phyloP scores from a whole-genome alignment of 2,113 vertebrate genomes.

The Megaleporinus macrocephalus region DNA sequence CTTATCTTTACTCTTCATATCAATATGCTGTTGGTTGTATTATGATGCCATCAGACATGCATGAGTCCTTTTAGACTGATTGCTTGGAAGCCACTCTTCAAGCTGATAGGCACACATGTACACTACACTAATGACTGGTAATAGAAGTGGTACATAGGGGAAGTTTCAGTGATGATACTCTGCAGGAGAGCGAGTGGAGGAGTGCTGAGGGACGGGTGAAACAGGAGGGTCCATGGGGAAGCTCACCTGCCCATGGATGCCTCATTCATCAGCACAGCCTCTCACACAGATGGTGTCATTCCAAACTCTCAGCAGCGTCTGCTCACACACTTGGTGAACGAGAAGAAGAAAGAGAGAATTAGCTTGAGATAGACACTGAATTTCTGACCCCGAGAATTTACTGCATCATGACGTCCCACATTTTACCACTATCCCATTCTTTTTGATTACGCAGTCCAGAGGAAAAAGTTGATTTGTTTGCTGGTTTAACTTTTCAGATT shows the following conservation, averaged over 20 bases:
- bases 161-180: conserved; percentile 37
- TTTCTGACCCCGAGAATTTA: background rate
- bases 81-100: conserved; percentile 14
- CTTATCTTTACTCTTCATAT: background rate
- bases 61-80: background rate
- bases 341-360: background rate
- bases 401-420: too few species aligned
- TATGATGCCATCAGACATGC: background rate
- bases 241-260: conserved; percentile 56
- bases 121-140: conserved; percentile 46
- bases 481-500: too few species aligned
- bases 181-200: conserved; percentile 15
- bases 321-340: background rate
- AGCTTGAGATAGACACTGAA: background rate
- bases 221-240: conserved; percentile 51
- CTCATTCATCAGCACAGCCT: conserved; percentile 60
- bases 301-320: background rate
- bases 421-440: too few species aligned
- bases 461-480: too few species aligned
- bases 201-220: conserved; percentile 22
- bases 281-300: conserved; percentile 49
- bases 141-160: conserved; percentile 42
- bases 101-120: conserved; percentile 11
- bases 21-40: background rate
- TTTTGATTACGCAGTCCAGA: too few species aligned